These are phyloP conservation scores for Neomonachus schauinslandi DNA, from an alignment of 2,113 vertebrate genomes.

Conservation along the genomic window DNA sequence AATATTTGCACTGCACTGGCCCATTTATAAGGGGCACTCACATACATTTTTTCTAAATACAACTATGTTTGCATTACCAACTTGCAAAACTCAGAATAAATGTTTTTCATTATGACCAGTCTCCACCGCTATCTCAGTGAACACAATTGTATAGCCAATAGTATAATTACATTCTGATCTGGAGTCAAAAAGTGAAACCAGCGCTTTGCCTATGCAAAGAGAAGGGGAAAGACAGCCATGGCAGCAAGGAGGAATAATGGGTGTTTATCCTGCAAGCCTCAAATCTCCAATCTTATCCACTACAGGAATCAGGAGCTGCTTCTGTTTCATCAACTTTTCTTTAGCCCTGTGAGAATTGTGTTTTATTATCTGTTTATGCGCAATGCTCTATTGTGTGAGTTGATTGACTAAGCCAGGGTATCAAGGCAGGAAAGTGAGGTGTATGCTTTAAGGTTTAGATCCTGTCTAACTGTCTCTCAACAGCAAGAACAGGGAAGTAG, in stretches of 20 bases:
- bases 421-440: not conserved
- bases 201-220: not conserved
- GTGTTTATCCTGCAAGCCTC: not conserved
- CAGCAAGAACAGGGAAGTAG: not conserved
- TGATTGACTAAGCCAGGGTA: conserved; percentile 10
- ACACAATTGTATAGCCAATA: not conserved
- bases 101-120: not conserved
- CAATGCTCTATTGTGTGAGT: not conserved
- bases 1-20: not conserved
- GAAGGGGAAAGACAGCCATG: not conserved
- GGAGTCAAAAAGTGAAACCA: not conserved
- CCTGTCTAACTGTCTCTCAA: not conserved
- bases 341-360: not conserved
- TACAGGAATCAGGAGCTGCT: not conserved
- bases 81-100: not conserved
- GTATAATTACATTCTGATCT: not conserved
- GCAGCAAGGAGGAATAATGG: not conserved
- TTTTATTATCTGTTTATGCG: not conserved
- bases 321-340: conserved; percentile 43
- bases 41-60: not conserved
- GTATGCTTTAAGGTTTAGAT: conserved; percentile 20
- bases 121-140: not conserved
- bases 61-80: not conserved
- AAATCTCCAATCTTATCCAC: not conserved
- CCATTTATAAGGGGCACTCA: not conserved